Percentiles rank a stretch among this genome's conserved stretches.
phyloP scores from a whole-genome alignment of 2,113 vertebrate species.

The Gnathonemus echidnorhynchus region DNA sequence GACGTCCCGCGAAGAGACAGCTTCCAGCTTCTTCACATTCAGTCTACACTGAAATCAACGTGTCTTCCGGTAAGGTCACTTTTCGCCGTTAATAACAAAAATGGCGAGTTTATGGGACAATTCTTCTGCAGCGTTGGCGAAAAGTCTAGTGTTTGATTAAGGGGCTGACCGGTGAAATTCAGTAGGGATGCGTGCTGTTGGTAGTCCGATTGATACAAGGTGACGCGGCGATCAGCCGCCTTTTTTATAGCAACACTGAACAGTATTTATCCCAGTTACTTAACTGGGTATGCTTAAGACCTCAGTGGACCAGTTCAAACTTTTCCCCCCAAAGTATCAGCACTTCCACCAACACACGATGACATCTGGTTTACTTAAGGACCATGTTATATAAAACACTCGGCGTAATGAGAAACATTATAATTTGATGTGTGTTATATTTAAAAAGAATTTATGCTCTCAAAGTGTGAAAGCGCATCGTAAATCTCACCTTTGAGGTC shows the following conservation, averaged over 20 bases:
- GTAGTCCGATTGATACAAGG: neutral
- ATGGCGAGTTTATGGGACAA: neutral
- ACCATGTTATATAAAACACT: neutral
- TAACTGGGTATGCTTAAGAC: neutral
- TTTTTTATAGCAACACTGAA: neutral
- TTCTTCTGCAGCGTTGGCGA: neutral
- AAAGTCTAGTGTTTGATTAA: neutral
- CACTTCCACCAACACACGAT: neutral
- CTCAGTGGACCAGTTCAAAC: neutral
- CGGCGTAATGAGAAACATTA: neutral
- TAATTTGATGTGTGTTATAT: neutral
- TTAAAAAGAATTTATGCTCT: neutral
- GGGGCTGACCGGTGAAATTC: neutral
- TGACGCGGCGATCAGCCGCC: neutral
- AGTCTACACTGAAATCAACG: slow-evolving; percentile 9
- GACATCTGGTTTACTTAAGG: neutral
- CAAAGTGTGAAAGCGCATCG: neutral
- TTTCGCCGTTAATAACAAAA: neutral
- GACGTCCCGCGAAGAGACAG: slow-evolving; percentile 32
- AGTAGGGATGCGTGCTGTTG: neutral
- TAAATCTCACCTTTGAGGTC: neutral
- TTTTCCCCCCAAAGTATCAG: neutral
- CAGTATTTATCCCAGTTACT: neutral
- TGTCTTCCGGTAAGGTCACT: slow-evolving; percentile 13
- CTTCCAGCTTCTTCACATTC: slow-evolving; percentile 23